Evolutionary conservation across 2,797 vertebrate species (phyloP), one percentile per base, ranked within the genome.

Genomic region (Enteromius unitaeniatus): DNA sequence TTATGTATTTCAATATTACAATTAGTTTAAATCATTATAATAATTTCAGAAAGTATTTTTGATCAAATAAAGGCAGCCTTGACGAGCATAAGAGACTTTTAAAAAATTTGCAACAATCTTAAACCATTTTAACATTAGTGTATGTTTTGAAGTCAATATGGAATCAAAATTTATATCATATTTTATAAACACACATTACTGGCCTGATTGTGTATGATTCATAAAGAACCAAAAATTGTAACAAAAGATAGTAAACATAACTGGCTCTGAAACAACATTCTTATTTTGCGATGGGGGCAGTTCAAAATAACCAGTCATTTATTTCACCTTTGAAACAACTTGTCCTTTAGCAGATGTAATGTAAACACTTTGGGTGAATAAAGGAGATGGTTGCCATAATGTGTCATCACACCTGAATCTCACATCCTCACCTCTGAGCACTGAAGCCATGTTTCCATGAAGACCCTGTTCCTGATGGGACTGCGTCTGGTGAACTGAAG

Each of bases 401-500:
- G 26, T 28, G 26, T 14, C 13, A 64, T 31, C 42, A 19, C 11
- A 74, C 28, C 6, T 14, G 23, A 47, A 28, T 81, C 28, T n/a
- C 13, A 58, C 58, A 23, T 58, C 95, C 96, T 96, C 92, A 98
- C 98, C 97, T 95, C 53, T 98, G 94, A 79, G 96, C 96, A 92
- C 94, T 94, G 92, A 96, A 95, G 83, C 95, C 96, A 81, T 97
- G 97, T 85, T 97, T 97, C 98, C 97, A 98, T 80, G 96, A 93
- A 0, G 96, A 94, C 85, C 96, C 95, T 88, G 97, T 96, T 89
- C 95, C 95, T 78, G 97, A 74, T 85, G 95, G 94, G 79, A 95
- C 92, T 88, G 95, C 95, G 68, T 96, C 94, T 0, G 96, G 94
- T 28, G 96, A 95, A 91, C 91, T 92, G 92, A 99, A 98, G 31